Percentiles rank a stretch among this genome's conserved stretches.
Conservation (phyloP, 2,797 vertebrate species). For the Danio kyathit region DNA sequence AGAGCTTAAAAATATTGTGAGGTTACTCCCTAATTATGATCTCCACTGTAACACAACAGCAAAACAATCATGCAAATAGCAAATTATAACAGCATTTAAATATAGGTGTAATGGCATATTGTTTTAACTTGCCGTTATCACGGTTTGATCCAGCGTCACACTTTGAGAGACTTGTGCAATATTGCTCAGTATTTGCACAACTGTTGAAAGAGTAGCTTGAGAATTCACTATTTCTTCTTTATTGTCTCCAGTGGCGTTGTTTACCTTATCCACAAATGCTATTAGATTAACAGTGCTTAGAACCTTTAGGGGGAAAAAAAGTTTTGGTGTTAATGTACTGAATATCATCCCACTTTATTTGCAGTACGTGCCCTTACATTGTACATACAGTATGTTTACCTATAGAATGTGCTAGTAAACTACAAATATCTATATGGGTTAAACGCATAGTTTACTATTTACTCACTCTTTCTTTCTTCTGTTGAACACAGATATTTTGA, state of each 20-base stretch:
- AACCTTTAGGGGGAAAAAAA: conserved; percentile 55
- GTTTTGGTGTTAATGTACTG: no score
- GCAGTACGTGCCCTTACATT: no score
- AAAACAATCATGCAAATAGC: background rate
- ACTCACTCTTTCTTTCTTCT: no score
- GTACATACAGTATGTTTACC: no score
- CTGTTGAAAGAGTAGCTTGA: conserved; percentile 72
- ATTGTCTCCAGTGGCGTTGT: accelerated
- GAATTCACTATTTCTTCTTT: conserved; percentile 61
- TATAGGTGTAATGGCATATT: background rate
- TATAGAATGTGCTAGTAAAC: no score
- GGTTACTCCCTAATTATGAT: no score
- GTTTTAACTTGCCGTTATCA: conserved; percentile 65
- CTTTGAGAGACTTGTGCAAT: conserved; percentile 68
- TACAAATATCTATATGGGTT: no score
- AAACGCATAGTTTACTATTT: no score
- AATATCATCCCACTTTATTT: no score
- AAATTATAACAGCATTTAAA: background rate
- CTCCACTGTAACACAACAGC: background rate
- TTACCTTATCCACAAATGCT: conserved; percentile 67
- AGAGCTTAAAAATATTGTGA: no score
- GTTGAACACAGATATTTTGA: no score
- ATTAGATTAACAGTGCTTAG: conserved; percentile 58
- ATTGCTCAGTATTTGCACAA: conserved; percentile 77
- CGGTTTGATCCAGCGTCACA: background rate